phyloP scores from a whole-genome alignment of 2,113 vertebrate genomes.

The Gambusia affinis region DNA sequence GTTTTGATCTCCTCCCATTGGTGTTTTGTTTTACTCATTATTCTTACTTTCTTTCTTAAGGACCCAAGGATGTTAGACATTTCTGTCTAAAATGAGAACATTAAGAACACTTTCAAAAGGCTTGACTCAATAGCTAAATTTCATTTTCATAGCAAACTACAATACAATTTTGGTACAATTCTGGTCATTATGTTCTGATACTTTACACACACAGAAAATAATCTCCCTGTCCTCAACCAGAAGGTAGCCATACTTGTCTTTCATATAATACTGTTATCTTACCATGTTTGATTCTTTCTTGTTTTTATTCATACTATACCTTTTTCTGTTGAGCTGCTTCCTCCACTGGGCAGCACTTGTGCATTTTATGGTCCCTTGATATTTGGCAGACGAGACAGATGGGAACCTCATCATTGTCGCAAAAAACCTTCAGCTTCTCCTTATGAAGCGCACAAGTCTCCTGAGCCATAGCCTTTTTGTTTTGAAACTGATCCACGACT shows the following conservation, averaged over 20 bases:
- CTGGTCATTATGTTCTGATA: background rate
- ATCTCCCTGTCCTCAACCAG: background rate
- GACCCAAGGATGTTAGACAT: slow-evolving; percentile 44
- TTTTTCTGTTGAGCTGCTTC: slow-evolving; percentile 68
- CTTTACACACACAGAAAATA: background rate
- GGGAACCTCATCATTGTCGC: slow-evolving; percentile 63
- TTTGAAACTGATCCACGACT: slow-evolving; percentile 52
- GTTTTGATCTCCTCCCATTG: slow-evolving; percentile 60
- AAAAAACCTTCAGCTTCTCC: slow-evolving; percentile 67
- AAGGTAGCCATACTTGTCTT: background rate
- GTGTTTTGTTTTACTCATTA: slow-evolving; percentile 48
- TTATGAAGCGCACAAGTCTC: slow-evolving; percentile 59
- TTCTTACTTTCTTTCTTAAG: slow-evolving; percentile 58
- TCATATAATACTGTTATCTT: background rate
- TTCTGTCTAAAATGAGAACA: slow-evolving; percentile 49
- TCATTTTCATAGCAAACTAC: background rate
- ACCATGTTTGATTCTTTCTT: background rate
- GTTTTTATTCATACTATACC: slow-evolving; percentile 45
- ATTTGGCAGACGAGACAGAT: slow-evolving; percentile 67
- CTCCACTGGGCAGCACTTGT: slow-evolving; percentile 56
- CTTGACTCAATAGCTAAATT: background rate
- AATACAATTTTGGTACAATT: background rate
- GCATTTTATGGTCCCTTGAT: slow-evolving; percentile 68
- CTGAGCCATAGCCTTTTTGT: background rate
- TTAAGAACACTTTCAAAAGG: background rate